These are phyloP conservation scores for Spermophilus dauricus DNA, from an alignment of 2,113 vertebrate species.

Conservation along the genomic window DNA sequence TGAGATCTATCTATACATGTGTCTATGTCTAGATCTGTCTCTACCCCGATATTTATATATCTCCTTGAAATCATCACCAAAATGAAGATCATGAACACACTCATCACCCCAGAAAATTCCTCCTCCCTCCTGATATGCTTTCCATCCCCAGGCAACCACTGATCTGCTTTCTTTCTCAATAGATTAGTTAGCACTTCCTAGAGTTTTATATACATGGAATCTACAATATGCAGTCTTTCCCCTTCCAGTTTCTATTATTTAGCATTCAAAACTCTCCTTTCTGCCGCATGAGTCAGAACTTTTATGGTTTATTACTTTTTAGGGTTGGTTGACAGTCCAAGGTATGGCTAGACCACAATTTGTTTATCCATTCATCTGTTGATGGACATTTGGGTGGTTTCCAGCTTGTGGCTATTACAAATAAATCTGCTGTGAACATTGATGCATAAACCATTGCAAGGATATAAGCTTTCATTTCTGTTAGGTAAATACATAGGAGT, in stretches of 20 bases:
- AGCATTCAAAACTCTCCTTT: not conserved
- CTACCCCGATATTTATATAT: not conserved
- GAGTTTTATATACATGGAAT: not conserved
- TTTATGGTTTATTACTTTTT: not conserved
- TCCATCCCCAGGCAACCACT: not conserved
- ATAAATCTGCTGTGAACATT: not conserved
- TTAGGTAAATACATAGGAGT: not conserved
- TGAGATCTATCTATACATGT: not conserved
- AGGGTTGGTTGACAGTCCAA: not conserved
- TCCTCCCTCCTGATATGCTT: too few species aligned
- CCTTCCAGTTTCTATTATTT: not conserved
- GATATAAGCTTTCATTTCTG: not conserved
- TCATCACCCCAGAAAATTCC: not conserved
- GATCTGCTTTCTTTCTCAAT: not conserved
- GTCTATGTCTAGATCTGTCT: not conserved
- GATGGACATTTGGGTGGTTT: not conserved
- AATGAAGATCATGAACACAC: too few species aligned
- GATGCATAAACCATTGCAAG: not conserved
- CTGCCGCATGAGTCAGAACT: not conserved
- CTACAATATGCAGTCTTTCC: not conserved
- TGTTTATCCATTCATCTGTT: not conserved
- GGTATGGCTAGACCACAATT: not conserved
- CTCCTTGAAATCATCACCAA: not conserved
- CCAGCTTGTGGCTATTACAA: not conserved
- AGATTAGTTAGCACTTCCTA: not conserved